Evolutionary conservation across 2,888 invertebrate genomes (phyloP), one percentile per base, ranked within the genome.

Genomic region (Cheilosia vulpina): DNA sequence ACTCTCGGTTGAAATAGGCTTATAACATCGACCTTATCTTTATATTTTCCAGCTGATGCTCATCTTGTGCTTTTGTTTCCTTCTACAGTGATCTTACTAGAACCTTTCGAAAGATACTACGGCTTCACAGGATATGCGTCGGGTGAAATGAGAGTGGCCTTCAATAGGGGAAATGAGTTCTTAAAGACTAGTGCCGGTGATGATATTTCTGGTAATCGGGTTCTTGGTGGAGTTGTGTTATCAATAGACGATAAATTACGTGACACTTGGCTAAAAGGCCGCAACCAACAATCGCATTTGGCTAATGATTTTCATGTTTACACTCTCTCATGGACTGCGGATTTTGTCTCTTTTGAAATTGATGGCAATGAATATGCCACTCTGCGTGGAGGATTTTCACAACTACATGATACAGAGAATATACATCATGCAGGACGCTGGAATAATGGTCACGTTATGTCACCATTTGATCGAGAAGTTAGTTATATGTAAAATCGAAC

Each of bases 391-490:
- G 89, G 89, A 3, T 89, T 93, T 53, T 27, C 88, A 81, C 76
- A 77, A 31, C 87, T 88, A 6, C 19, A 34, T 11, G 11, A 31
- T 21, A 78, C 89, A n/a, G 72, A 53, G 6, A 69, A 76, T 11
- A 63, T 89, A n/a, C 72, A 72, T 2, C 90, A 93, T 0, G 93
- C 93, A 0, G 88, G 92, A 0, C 93, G 93, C 34, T 96, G 96
- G 96, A 92, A 92, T 27, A 93, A 91, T 68, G 94, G 94, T 0
- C 92, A 92, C 13, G 89, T 90, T 15, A 93, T 95, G 92, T 95
- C 96, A 5, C 96, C 96, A 0, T 96, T 96, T 88, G 96, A 96
- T 91, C 94, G 95, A 90, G 93, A 96, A 93, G 96, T 95, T 69
- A 65, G 76, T 31, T 3, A 13, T 17, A 19, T 19, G 1, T 38